A percentile compares a stretch with the other conserved stretches of the same genome.
Evolutionary conservation across 2,888 invertebrate genomes (phyloP).

Genomic region (Cephus spinipes): DNA sequence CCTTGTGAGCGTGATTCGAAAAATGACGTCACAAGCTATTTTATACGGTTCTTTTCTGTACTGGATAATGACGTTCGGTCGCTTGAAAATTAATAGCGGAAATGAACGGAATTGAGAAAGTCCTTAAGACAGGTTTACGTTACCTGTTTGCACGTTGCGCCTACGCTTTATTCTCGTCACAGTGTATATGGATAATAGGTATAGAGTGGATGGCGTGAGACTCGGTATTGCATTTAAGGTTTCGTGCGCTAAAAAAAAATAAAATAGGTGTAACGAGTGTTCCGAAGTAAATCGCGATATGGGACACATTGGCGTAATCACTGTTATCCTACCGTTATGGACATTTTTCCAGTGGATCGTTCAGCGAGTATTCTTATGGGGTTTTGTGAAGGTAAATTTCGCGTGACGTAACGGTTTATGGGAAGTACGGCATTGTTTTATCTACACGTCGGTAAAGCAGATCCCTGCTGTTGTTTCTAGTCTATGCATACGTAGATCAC

Average conservation of each 20-base stretch:
- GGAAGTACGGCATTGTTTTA: not conserved
- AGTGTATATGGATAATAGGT: not conserved
- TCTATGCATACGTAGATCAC: not conserved
- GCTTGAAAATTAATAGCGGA: not conserved
- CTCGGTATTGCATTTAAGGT: not conserved
- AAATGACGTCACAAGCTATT: too few relatives aligned
- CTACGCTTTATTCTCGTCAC: not conserved
- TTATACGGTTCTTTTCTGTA: not conserved
- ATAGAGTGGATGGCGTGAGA: not conserved
- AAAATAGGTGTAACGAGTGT: not conserved
- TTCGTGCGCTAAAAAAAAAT: not conserved
- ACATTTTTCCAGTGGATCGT: not conserved
- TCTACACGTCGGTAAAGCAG: not conserved
- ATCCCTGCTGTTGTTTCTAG: not conserved
- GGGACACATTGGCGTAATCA: not conserved
- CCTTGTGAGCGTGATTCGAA: too few relatives aligned
- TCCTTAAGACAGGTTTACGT: not conserved
- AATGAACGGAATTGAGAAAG: not conserved
- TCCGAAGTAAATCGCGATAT: not conserved
- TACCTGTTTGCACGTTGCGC: not conserved
- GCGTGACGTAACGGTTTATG: not conserved
- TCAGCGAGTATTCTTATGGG: not conserved
- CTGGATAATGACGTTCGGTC: not conserved
- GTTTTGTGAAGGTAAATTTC: not conserved
- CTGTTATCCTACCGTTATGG: not conserved